Evolutionary conservation across 1,140 invertebrate genomes (phyloP), one percentile per base, ranked within the genome.

Genomic region (Goniozus legneri): DNA sequence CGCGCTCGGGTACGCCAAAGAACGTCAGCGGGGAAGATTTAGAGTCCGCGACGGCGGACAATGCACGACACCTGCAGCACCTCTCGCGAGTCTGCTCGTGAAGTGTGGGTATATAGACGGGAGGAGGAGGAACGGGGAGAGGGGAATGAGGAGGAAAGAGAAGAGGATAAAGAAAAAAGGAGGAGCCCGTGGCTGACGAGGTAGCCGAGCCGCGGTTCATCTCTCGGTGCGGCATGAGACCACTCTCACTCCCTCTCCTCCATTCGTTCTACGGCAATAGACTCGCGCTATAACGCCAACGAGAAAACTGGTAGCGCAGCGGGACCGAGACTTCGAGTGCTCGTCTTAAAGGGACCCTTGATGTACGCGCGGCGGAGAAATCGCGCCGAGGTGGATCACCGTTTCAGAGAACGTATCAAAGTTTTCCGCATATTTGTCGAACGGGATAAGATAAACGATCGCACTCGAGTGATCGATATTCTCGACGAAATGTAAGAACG

Each of bases 1-100:
- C 60, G 52, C 48, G 57, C 10, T 50, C 52, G 24, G 4, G 24
- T 56, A 58, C 50, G 59, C 47, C 47, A 53, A 47, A 49, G 50
- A 53, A 67, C 58, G 63, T 64, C 63, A 60, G 60, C 24, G 54
- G 54, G 60, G 56, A 59, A 69, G 67, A 69, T 67, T 67, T 69
- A 69, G 65, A 67, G 66, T 54, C 65, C 60, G 64, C 65, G 59
- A 66, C 53, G 54, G 53, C 53, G 64, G 65, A 67, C 65, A 69
- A 67, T 69, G 67, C 63, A 61, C 65, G 65, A 69, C 67, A 66
- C 65, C 67, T 69, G 67, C 58, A 55, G 60, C 58, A 65, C 43
- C 56, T n/a, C 24, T 46, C 48, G 56, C 56, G 53, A 53, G 24
- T 10, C 24, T n/a, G 10, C 24, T 27, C 4, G 4, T 27, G 10